These are phyloP conservation scores for Lacanobia oleracea DNA, from an alignment of 2,888 invertebrate species.

Conservation along the genomic window DNA sequence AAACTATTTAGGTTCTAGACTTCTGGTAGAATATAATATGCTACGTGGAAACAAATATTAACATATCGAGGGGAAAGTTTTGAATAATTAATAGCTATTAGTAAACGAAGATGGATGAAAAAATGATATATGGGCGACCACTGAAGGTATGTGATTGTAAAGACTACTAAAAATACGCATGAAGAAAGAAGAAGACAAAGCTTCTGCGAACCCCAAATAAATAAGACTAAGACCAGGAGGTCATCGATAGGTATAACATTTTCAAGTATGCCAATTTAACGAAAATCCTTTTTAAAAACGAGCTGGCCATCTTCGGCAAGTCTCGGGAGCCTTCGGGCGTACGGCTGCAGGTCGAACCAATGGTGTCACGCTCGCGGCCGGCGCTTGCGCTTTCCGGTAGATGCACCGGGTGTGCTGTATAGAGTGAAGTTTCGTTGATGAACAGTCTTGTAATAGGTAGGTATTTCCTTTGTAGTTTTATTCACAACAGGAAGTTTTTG, in stretches of 20 bases:
- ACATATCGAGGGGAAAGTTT: no score
- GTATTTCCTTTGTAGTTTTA: not conserved
- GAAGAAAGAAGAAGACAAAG: no score
- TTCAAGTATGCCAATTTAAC: not conserved
- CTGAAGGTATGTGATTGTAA: no score
- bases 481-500: no score
- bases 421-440: constrained; percentile 3
- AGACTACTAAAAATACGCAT: no score
- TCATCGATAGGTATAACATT: not conserved
- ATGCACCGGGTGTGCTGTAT: constrained; percentile 15
- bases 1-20: not conserved
- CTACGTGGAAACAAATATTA: no score
- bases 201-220: not conserved
- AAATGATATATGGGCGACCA: no score
- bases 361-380: constrained; percentile 41
- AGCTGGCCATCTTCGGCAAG: not conserved
- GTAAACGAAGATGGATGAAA: no score
- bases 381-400: constrained; percentile 20
- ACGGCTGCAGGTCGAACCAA: constrained; percentile 42
- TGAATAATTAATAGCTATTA: no score
- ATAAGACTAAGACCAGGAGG: accelerated
- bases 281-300: constrained; percentile 2
- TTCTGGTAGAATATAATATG: no score
- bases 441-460: not conserved
- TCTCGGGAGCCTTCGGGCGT: constrained; percentile 24